phyloP scores from a whole-genome alignment of 2,888 invertebrate genomes.

The Drosophila colorata region DNA sequence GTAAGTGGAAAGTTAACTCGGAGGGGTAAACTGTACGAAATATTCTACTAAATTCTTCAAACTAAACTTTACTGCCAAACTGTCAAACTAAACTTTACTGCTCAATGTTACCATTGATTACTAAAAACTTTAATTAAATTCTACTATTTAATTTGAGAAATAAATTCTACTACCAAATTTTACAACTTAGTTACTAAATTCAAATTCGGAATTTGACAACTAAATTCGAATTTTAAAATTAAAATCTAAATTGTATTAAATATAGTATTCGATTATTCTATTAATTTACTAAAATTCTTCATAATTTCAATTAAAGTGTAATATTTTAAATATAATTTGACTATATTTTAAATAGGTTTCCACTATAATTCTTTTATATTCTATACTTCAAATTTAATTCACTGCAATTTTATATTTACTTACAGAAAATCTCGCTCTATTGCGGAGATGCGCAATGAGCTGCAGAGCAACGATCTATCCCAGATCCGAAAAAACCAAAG shows the following conservation, averaged over 20 bases:
- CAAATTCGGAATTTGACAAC: neutral
- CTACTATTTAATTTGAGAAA: neutral
- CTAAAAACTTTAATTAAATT: neutral
- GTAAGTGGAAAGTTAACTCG: conserved; percentile 36
- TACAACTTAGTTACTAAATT: neutral
- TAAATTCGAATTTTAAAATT: neutral
- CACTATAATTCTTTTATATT: neutral
- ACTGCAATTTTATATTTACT: no score
- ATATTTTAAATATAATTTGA: no score
- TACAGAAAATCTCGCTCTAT: conserved; percentile 84
- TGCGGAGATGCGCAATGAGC: conserved; percentile 74
- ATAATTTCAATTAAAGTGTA: no score
- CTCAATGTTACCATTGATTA: no score
- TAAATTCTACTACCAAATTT: neutral
- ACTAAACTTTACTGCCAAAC: no score
- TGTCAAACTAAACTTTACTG: no score
- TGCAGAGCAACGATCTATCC: conserved; percentile 82
- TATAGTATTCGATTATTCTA: no score
- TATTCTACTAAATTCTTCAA: no score
- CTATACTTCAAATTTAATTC: neutral
- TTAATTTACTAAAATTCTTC: no score
- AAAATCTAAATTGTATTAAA: no score
- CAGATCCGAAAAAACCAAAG: conserved; percentile 27
- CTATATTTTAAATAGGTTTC: no score
- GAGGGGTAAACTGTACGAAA: no score